phyloP scores from a whole-genome alignment of 2,888 invertebrate genomes.

The Sphaerophoria rueppellii region DNA sequence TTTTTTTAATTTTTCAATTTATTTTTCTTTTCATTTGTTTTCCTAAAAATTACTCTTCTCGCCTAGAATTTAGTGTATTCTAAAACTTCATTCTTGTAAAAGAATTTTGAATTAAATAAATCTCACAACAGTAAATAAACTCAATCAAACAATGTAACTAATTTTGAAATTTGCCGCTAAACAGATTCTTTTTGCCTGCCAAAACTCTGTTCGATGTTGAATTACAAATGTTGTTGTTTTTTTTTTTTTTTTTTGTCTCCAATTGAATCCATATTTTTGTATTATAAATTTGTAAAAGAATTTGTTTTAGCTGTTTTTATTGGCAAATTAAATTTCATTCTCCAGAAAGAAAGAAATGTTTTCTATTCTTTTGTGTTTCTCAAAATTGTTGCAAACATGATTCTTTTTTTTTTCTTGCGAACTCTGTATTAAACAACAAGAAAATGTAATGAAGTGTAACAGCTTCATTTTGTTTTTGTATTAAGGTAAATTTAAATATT shows the following conservation, averaged over 20 bases:
- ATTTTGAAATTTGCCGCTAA: slow-evolving; percentile 71
- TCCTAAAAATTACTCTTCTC: slow-evolving; percentile 44
- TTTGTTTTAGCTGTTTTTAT: slow-evolving; percentile 74
- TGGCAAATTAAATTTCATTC: slow-evolving; percentile 43
- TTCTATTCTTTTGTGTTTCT: background rate
- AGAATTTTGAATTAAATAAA: slow-evolving; percentile 39
- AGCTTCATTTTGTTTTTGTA: slow-evolving; percentile 29
- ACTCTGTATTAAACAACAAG: slow-evolving; percentile 23
- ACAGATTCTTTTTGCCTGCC: slow-evolving; percentile 75
- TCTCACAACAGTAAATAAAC: background rate
- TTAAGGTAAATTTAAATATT: slow-evolving; percentile 32
- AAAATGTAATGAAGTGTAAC: slow-evolving; percentile 22
- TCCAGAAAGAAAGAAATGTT: slow-evolving; percentile 18
- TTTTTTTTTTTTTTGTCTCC: slow-evolving; percentile 6
- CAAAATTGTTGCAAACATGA: slow-evolving; percentile 36
- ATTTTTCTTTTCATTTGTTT: slow-evolving; percentile 35
- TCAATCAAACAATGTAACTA: slow-evolving; percentile 49
- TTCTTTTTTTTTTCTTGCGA: slow-evolving; percentile 15
- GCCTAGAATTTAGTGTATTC: too few relatives aligned
- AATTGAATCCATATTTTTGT: slow-evolving; percentile 67
- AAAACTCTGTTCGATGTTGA: slow-evolving; percentile 28
- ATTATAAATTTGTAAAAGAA: slow-evolving; percentile 76
- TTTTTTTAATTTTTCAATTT: too few relatives aligned
- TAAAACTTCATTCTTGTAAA: slow-evolving; percentile 20
- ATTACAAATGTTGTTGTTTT: slow-evolving; percentile 41